These are phyloP conservation scores for Heliothis peltigera DNA, from an alignment of 2,888 invertebrate species.

Conservation along the genomic window DNA sequence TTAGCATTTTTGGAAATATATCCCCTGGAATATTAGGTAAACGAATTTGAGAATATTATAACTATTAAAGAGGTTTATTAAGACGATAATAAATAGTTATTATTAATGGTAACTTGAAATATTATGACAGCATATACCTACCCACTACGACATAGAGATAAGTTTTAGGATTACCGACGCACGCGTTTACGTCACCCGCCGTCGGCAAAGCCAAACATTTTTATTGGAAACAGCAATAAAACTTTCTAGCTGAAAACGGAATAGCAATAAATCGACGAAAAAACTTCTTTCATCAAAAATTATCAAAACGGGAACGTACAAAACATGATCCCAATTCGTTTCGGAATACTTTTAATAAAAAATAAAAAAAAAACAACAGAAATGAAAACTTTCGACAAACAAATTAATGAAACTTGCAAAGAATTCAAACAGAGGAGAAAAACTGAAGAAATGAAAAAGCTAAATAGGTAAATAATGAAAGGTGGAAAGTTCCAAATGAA, in stretches of 20 bases:
- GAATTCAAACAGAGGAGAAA: constrained; percentile 74
- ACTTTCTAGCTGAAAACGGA: constrained; percentile 39
- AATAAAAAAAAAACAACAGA: too few relatives aligned
- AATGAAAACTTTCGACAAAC: constrained; percentile 54
- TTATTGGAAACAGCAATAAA: constrained; percentile 43
- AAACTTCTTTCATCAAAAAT: constrained; percentile 58
- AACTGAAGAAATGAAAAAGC: constrained; percentile 76
- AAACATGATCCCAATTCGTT: constrained; percentile 43
- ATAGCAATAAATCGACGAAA: constrained; percentile 45
- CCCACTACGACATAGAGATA: constrained; percentile 2
- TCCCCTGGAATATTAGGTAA: constrained; percentile 33
- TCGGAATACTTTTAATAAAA: constrained; percentile 53
- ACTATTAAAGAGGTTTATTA: too few relatives aligned
- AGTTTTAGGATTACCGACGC: constrained; percentile 8
- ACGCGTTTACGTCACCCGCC: constrained; percentile 18
- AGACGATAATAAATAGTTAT: too few relatives aligned
- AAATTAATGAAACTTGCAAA: constrained; percentile 76
- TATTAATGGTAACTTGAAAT: too few relatives aligned
- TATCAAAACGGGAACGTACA: constrained; percentile 50
- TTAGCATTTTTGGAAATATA: constrained; percentile 41
- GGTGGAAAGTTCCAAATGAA: constrained; percentile 80
- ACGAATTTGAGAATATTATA: constrained; percentile 1
- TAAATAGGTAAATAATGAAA: constrained; percentile 81
- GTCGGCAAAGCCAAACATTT: constrained; percentile 24
- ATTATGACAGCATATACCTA: background rate